A percentile compares a stretch with the other conserved stretches of the same genome.
phyloP scores from a whole-genome alignment of 2,113 vertebrate genomes.

The Hippocampus guttulatus region DNA sequence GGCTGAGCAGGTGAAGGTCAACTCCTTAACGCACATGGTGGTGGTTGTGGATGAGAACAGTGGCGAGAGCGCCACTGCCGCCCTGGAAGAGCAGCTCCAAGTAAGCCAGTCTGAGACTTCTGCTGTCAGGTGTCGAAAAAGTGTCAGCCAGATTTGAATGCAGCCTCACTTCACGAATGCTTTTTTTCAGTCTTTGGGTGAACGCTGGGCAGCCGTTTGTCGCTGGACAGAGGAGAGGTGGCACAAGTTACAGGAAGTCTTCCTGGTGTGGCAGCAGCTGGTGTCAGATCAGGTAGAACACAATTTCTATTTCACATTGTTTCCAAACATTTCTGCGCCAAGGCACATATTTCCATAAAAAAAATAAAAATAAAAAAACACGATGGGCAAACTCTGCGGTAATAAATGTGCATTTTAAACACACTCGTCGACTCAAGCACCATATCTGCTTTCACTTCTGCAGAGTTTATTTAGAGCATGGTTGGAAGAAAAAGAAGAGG shows the following conservation, averaged over 20 bases:
- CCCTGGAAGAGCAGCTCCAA: conserved; percentile 90
- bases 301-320: background rate
- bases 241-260: conserved; percentile 83
- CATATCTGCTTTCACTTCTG: background rate
- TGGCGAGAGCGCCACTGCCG: conserved; percentile 84
- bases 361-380: background rate
- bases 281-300: conserved; percentile 85
- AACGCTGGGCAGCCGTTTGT: conserved; percentile 95
- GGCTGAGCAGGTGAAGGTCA: conserved; percentile 92
- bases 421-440: background rate
- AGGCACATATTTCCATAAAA: background rate
- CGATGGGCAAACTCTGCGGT: too few relatives aligned
- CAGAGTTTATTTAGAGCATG: conserved; percentile 86
- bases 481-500: conserved; percentile 87
- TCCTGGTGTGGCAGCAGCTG: conserved; percentile 86
- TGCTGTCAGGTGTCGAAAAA: background rate
- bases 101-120: conserved; percentile 57
- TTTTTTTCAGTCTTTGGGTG: conserved; percentile 82
- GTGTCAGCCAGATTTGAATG: too few relatives aligned
- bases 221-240: conserved; percentile 94
- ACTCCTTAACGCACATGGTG: conserved; percentile 98
- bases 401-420: too few relatives aligned
- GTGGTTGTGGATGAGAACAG: conserved; percentile 96
- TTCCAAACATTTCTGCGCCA: background rate
- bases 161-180: too few relatives aligned